These are phyloP conservation scores for Holacanthus passer DNA, from an alignment of 2,113 vertebrate species.

Conservation along the genomic window DNA sequence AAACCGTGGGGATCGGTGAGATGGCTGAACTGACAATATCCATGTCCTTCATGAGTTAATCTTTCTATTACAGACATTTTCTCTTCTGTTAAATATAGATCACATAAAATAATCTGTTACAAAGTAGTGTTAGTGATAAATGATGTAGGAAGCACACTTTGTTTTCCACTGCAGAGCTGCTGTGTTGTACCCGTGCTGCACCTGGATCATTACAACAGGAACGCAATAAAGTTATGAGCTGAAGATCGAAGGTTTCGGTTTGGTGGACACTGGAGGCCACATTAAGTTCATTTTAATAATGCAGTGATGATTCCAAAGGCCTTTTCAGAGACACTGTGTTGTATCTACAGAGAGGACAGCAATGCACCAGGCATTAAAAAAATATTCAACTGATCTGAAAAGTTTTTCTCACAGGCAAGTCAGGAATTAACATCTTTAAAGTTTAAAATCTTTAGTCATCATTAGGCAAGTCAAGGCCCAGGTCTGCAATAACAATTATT, in stretches of 20 bases:
- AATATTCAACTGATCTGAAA: no score
- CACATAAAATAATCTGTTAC: constrained; percentile 62
- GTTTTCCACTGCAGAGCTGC: constrained; percentile 29
- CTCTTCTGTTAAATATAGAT: constrained; percentile 51
- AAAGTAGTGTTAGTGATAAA: constrained; percentile 46
- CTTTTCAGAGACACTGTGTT: background rate
- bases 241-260: no score
- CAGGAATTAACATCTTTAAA: background rate
- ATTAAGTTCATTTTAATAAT: background rate
- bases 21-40: constrained; percentile 31
- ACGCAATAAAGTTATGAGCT: no score
- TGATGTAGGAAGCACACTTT: constrained; percentile 31
- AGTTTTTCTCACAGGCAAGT: no score
- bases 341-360: no score
- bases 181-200: constrained; percentile 30
- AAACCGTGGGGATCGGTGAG: constrained; percentile 18
- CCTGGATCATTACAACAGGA: no score
- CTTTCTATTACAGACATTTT: constrained; percentile 33
- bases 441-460: background rate
- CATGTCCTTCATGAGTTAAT: constrained; percentile 28
- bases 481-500: background rate
- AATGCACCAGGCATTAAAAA: no score
- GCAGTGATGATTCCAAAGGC: background rate
- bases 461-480: background rate
- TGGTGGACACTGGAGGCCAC: background rate